Evolutionary conservation across 2,888 invertebrate species (phyloP), one percentile per base, ranked within the genome.

Genomic region (Plutella xylostella): DNA sequence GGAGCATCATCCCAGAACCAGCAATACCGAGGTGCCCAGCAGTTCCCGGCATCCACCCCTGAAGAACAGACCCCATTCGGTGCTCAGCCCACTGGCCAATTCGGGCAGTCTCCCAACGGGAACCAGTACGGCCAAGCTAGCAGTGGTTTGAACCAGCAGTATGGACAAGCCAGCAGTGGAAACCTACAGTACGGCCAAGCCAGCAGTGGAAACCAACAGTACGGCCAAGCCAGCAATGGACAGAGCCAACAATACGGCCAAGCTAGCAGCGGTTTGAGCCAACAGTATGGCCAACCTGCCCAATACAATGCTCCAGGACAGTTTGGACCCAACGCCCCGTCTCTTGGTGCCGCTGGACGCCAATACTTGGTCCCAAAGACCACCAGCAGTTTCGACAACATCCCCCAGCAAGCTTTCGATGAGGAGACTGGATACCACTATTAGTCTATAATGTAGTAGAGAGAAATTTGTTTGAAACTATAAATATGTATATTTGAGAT

Each of bases 341-440:
- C 17, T n/a, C 37, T 20, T 5, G 37, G 37, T n/a, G 30, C 28
- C n/a, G 28, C 34, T n/a, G 30, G 20, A 57, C 71, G 72, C 42
- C 78, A 79, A 52, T 79, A 80, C 60, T 57, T 73, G 50, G 65
- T 75, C 5, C 78, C 80, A 2, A 68, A 64, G 48, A 46, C 59
- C 20, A 47, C 58, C 20, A 58, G 57, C 9, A 56, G 42, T 54
- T 57, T 58, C 57, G 65, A 70, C 51, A 65, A 70, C 51, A 53
- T 56, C 35, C 74, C 76, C 17, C 78, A 79, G 47, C 82, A 82
- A 49, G 53, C 40, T 31, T 83, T 83, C 46, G 76, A 83, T 41
- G 80, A 77, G 47, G 52, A 74, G 43, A 76, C 76, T 17, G 79
- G 79, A 37, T 82, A 82, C 57, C 66, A 70, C 20, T 82, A 82